Evolutionary conservation across 1,140 invertebrate species (phyloP), one percentile per base, ranked within the genome.

Genomic region (Hyposmocoma kahamanoa): DNA sequence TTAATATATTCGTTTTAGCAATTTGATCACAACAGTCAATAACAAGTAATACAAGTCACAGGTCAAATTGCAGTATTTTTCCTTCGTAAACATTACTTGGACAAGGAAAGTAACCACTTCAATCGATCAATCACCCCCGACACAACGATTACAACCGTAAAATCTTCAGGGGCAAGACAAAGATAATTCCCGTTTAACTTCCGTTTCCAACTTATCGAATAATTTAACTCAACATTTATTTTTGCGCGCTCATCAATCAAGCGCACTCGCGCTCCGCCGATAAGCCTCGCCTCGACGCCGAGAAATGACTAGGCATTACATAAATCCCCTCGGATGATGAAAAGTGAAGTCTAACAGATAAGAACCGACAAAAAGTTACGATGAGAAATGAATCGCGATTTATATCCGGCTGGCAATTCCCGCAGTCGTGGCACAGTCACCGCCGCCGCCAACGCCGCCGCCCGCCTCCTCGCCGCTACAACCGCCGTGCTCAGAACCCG

Each of bases 151-250:
- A 82, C 78, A 83, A 76, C 72, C 76, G 72, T 79, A 68, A 84
- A 81, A 77, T 83, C 75, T 84, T 81, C 53, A 59, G 71, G 75
- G 76, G 76, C 69, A 80, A 78, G 76, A 81, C 78, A 81, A 82
- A 86, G 85, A 87, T 87, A 86, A 87, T 84, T 86, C 82, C 79
- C 83, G 78, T 84, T 87, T 86, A 87, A 87, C 86, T 87, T 87
- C 83, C 86, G 84, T 86, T 86, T 79, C 71, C 80, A 87, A 87
- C 86, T 87, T 86, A 87, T 87, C 86, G 86, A 87, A 87, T 87
- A 87, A 87, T 87, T 87, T 87, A 87, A 87, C 82, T 86, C 79
- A 86, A 84, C 84, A 86, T 87, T 87, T 87, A 87, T 87, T 87
- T 86, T 84, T 85, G 81, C 84, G 78, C 83, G 83, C 80, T 87